Base-by-base conservation (phyloP, 2,888 invertebrate genomes). In the Steinernema carpocapsae region DNA sequence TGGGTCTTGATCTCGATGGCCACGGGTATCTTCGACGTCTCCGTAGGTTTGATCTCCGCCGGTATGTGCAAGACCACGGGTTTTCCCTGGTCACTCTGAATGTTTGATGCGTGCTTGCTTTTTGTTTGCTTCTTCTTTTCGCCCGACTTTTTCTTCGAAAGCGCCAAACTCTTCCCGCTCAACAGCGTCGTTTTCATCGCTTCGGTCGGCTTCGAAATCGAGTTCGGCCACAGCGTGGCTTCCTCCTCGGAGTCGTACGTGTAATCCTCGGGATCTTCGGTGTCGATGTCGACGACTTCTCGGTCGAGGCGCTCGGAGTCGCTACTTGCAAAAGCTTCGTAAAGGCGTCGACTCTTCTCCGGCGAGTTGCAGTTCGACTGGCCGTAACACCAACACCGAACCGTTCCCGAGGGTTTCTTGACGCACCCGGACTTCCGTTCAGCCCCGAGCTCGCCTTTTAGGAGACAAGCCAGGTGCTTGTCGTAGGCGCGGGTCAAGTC, bases 361-460 rank as follows among this genome's bases (percentile, higher is more conserved):
- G 79, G 71, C 6, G 78, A 77, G 70, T 81, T 81, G 71, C 81
- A 81, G 73, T 81, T 79, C 19, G 77, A 75, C 10, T 72, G 79
- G 14, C 81, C 83, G 59, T 74, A 80, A 43, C 81, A 81, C 81
- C 81, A 81, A 52, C 81, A 81, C 19, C 83, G 74, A 32, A 83
- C 59, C 70, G 22, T 73, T 74, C 80, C 80, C 10, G 73, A 72
- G 42, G 72, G 52, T 37, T 81, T 83, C 52, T 76, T 59, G 4
- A 75, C 26, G 48, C 81, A 81, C 14, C 81, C 81, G 42, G 78
- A 79, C 17, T 59, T n/a, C n/a, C 77, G 51, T 22, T 74, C 75
- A 10, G 48, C 71, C 2, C 75, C 78, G 51, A 73, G 83, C 59
- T 81, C 81, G 22, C 75, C 72, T 37, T 74, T 78, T 14, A 82